phyloP scores from a whole-genome alignment of 2,113 vertebrate species.

The Ammospiza caudacuta region DNA sequence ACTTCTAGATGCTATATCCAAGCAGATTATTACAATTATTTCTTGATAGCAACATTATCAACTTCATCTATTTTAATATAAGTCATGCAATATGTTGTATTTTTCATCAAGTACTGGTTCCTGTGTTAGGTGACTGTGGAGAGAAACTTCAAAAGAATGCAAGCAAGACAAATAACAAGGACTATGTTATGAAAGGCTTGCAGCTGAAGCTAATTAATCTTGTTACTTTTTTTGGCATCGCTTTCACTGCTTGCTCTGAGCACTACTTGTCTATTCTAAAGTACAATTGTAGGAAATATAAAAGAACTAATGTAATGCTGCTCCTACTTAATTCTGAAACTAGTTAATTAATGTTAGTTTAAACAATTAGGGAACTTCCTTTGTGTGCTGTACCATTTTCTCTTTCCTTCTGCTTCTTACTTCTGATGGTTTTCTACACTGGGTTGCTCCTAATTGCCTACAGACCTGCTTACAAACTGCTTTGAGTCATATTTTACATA shows the following conservation, averaged over 20 bases:
- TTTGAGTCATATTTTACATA: not conserved
- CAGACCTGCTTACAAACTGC: not conserved
- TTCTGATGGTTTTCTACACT: not conserved
- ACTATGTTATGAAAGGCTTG: not conserved
- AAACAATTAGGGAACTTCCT: not conserved
- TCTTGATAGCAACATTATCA: not conserved
- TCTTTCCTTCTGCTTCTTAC: not conserved
- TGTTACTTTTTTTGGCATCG: not conserved
- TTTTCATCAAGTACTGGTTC: not conserved
- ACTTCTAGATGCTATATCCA: not conserved
- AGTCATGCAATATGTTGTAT: not conserved
- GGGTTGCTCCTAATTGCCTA: not conserved
- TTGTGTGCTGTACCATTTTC: not conserved
- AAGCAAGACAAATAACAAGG: not conserved
- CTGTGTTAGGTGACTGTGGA: not conserved
- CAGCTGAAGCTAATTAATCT: not conserved
- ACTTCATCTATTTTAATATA: not conserved
- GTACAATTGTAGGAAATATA: not conserved
- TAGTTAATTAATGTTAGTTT: not conserved
- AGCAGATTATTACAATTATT: not conserved
- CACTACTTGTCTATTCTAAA: not conserved
- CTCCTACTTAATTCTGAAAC: not conserved
- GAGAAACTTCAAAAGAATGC: not conserved
- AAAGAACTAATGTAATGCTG: not conserved
- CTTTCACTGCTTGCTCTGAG: slow-evolving; percentile 1